Base-by-base conservation (phyloP, 1,140 invertebrate genomes). In the Dendroctonus ponderosae region DNA sequence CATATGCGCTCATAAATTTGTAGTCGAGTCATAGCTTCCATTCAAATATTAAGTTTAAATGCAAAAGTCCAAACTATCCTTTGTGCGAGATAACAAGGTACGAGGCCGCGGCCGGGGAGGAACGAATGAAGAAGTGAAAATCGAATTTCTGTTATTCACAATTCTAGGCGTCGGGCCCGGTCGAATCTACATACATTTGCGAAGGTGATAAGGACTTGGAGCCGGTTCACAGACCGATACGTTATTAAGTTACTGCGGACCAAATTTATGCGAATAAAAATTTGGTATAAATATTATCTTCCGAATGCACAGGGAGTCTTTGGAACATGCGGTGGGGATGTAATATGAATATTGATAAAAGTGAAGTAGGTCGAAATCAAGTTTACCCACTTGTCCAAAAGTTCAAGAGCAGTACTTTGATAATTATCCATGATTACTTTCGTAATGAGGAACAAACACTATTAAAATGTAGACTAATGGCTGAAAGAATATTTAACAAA, bases 141-240 rank as follows among this genome's bases (percentile, higher is more conserved):
- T 76, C 73, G 73, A 76, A 76, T 76, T 76, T 75, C 70, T 70
- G 70, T 73, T 74, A 74, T 72, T 76, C 73, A 74, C 69, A 74
- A 76, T 76, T 76, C 74, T 44, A 58, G 42, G 66, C 70, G 61
- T 54, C 64, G 68, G 58, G 48, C 56, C 62, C 64, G 68, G 44
- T 49, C 67, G 70, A 76, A 76, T 76, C 75, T 76, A 73, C 75
- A 76, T 76, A 76, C 68, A 76, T 76, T 76, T 75, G 70, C 61
- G 57, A 64, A 72, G 70, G 72, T 71, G 71, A 71, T 74, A 74
- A 74, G 71, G 68, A 72, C 66, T 63, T 71, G 68, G 68, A 71
- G 67, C 51, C 61, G 52, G 66, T 63, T 61, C 64, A 68, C 66
- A 65, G 71, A 71, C 71, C 69, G 56, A 61, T 62, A 66, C 65